A percentile compares a stretch with the other conserved stretches of the same genome.
Evolutionary conservation across 2,113 vertebrate genomes (phyloP).

Genomic region (Lepisosteus osseus): DNA sequence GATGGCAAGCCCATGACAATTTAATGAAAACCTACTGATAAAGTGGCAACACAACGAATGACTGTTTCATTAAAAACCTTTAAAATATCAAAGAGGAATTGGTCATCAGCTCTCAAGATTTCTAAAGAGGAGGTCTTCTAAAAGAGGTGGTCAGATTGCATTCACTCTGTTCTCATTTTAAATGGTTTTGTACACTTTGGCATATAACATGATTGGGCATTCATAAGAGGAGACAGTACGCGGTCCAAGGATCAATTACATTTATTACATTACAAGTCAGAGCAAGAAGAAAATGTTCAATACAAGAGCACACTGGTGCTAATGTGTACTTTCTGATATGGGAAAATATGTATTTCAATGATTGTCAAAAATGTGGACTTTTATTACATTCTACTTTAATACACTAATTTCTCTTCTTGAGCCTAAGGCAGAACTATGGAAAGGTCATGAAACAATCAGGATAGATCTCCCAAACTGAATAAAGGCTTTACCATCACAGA

Average conservation of each 20-base stretch:
- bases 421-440: too few species aligned
- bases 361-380: too few species aligned
- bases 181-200: constrained; percentile 25
- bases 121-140: constrained; percentile 30
- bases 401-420: too few species aligned
- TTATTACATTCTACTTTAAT: too few species aligned
- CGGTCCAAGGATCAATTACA: constrained; percentile 15
- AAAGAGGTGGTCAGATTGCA: constrained; percentile 30
- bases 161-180: constrained; percentile 23
- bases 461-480: too few species aligned
- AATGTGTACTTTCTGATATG: too few species aligned
- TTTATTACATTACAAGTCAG: constrained; percentile 10
- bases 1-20: constrained; percentile 15
- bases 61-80: constrained; percentile 43
- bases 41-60: constrained; percentile 28
- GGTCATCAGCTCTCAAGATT: constrained; percentile 38
- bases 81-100: constrained; percentile 35
- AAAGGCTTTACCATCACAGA: too few species aligned
- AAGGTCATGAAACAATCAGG: too few species aligned
- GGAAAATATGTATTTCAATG: too few species aligned
- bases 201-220: constrained; percentile 34
- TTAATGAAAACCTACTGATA: constrained; percentile 30
- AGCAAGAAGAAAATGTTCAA: neutral
- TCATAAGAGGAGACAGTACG: constrained; percentile 33
- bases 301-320: too few species aligned